Evolutionary conservation across 2,113 vertebrate genomes (phyloP), one percentile per base, ranked within the genome.

Genomic region (Indicator indicator): DNA sequence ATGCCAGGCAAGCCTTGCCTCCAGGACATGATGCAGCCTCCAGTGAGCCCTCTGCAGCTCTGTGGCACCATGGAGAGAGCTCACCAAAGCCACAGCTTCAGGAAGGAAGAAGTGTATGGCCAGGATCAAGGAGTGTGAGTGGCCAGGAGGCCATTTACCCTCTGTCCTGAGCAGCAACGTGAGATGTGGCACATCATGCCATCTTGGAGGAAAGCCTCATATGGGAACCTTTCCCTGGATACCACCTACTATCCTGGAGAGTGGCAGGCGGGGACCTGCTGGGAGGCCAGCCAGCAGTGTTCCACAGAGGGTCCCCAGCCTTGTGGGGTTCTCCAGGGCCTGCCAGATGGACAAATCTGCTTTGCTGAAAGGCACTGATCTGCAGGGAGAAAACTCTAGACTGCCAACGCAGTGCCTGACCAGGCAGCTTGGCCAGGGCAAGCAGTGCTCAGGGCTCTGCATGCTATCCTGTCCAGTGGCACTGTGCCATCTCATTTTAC

Each of bases 351-450:
- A 69, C 52, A 64, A 3, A 42, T 2, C 64, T 59, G 65, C 73
- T 68, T 11, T 68, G 55, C 71, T 65, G 72, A 20, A 69, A 91
- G 82, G 44, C 3, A 1, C 63, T 28, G 2, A 62, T 32, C 40
- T 54, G 44, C 62, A n/a, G 38, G 50, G 10, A 69, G 68, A 32
- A 75, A 88, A 6, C 30, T 11, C 55, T 32, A 3, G 3, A n/a
- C 75, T 67, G 65, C 30, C 32, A 44, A 48, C 0, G 0, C 48
- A 58, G 64, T 52, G 62, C 46, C 2, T 0, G 1, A 59, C 48
- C 19, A 3, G 36, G 5, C 30, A 52, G 84, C 73, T 58, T 46
- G 50, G 70, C 23, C 1, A 0, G 56, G 60, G 48, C 82, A 50
- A 65, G 5, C 1, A 0, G 16, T 28, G 19, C 17, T 20, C 4